Evolutionary conservation across 2,888 invertebrate species (phyloP).

Genomic region (Andrena fulva): DNA sequence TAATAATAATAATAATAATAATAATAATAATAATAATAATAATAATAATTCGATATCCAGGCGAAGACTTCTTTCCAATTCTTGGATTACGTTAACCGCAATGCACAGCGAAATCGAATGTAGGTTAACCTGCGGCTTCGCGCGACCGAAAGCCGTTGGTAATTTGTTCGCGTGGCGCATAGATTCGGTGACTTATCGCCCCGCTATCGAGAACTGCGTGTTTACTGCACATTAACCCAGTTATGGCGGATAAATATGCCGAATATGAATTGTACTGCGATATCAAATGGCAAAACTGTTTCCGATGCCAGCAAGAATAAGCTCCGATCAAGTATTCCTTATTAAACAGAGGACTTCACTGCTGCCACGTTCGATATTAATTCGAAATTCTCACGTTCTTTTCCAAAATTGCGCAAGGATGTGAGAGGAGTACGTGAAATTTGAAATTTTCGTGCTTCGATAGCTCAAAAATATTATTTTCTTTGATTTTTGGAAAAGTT

Average conservation of each 20-base stretch:
- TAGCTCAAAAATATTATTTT: neutral
- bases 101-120: slow-evolving; percentile 62
- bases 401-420: neutral
- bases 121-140: slow-evolving; percentile 66
- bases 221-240: slow-evolving; percentile 14
- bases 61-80: slow-evolving; percentile 49
- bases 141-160: slow-evolving; percentile 32
- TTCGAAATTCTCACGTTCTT: too few species aligned
- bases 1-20: too few species aligned
- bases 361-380: too few species aligned
- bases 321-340: neutral
- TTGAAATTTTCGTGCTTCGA: neutral
- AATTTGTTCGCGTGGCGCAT: slow-evolving; percentile 31
- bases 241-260: slow-evolving; percentile 13
- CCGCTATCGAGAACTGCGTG: slow-evolving; percentile 4
- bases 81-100: slow-evolving; percentile 66
- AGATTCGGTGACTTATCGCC: slow-evolving; percentile 5
- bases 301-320: neutral
- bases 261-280: neutral
- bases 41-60: slow-evolving; percentile 39
- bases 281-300: neutral
- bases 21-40: too few species aligned
- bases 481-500: too few species aligned
- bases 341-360: neutral
- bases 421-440: neutral